Percentiles rank a stretch among this genome's conserved stretches.
These are phyloP conservation scores for Pilophorus perplexus DNA, from an alignment of 2,888 invertebrate species.

Conservation along the genomic window DNA sequence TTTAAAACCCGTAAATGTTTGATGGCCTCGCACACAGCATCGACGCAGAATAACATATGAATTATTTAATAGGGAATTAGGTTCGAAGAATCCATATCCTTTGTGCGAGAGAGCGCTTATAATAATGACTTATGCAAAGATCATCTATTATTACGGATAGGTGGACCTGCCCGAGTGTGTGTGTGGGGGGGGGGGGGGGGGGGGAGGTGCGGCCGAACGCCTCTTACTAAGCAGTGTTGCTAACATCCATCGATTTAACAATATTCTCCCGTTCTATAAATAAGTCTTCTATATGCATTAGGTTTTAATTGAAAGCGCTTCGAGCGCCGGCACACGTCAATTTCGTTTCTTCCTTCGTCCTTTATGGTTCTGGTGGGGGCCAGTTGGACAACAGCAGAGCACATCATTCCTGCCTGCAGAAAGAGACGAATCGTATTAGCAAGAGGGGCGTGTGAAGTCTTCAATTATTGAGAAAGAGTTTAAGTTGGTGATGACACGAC, in stretches of 20 bases:
- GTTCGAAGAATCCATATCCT: constrained; percentile 28
- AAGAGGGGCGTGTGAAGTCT: no score
- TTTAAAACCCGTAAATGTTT: constrained; percentile 25
- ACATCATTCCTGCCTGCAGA: no score
- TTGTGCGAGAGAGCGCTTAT: constrained; percentile 22
- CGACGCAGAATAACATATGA: constrained; percentile 29
- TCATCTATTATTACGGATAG: constrained; percentile 22
- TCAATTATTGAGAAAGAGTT: no score
- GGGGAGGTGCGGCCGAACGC: not conserved
- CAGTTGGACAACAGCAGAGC: no score
- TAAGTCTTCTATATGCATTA: constrained; percentile 31
- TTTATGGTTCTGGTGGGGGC: no score
- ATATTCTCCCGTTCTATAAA: constrained; percentile 26
- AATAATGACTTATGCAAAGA: constrained; percentile 35
- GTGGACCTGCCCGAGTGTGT: constrained; percentile 9
- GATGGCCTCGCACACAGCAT: constrained; percentile 13
- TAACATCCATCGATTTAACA: constrained; percentile 26
- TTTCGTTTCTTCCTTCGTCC: no score
- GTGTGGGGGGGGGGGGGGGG: not conserved
- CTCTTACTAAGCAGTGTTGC: constrained; percentile 27
- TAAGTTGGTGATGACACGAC: no score
- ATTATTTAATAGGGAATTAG: constrained; percentile 33
- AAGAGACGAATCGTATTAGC: no score
- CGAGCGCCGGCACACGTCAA: not conserved
- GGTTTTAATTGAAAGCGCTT: constrained; percentile 27